A percentile compares a stretch with the other conserved stretches of the same genome.
phyloP scores from a whole-genome alignment of 2,888 invertebrate species.

The Drosophila recens region DNA sequence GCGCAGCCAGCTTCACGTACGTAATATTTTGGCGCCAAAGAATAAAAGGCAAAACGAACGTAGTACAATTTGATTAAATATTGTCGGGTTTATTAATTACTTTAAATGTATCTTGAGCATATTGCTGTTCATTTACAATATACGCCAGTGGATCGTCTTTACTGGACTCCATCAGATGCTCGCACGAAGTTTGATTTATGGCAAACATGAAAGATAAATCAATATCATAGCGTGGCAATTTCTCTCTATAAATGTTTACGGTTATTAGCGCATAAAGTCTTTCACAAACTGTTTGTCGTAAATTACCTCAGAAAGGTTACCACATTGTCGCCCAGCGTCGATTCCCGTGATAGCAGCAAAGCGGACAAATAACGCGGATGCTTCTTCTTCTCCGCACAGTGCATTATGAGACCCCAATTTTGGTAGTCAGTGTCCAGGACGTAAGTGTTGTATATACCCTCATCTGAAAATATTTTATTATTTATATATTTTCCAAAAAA shows the following conservation, averaged over 20 bases:
- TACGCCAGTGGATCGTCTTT: constrained; percentile 84
- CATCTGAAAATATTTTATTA: constrained; percentile 87
- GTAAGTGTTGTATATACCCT: constrained; percentile 95
- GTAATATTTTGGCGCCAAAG: constrained; percentile 38
- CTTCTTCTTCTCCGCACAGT: constrained; percentile 93
- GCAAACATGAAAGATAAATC: constrained; percentile 93
- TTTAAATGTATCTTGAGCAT: constrained; percentile 76
- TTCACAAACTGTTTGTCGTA: constrained; percentile 26
- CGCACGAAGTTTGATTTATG: constrained; percentile 89
- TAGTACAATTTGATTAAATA: not conserved
- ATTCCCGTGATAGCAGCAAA: constrained; percentile 90
- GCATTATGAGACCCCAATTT: constrained; percentile 93
- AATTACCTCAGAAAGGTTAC: constrained; percentile 84
- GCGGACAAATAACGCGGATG: constrained; percentile 93
- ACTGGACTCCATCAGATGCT: constrained; percentile 82
- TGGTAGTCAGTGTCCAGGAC: constrained; percentile 93
- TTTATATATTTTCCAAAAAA: too few species aligned
- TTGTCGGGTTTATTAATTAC: constrained; percentile 65
- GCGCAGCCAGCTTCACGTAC: constrained; percentile 37
- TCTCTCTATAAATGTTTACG: constrained; percentile 76
- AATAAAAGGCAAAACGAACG: constrained; percentile 1
- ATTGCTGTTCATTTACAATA: constrained; percentile 80
- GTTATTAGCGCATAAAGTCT: constrained; percentile 6
- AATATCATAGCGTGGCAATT: constrained; percentile 90
- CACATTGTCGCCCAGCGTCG: constrained; percentile 87